A percentile compares a stretch with the other conserved stretches of the same genome.
These are phyloP conservation scores for Drosophila dunni DNA, from an alignment of 1,140 invertebrate species.

Conservation along the genomic window DNA sequence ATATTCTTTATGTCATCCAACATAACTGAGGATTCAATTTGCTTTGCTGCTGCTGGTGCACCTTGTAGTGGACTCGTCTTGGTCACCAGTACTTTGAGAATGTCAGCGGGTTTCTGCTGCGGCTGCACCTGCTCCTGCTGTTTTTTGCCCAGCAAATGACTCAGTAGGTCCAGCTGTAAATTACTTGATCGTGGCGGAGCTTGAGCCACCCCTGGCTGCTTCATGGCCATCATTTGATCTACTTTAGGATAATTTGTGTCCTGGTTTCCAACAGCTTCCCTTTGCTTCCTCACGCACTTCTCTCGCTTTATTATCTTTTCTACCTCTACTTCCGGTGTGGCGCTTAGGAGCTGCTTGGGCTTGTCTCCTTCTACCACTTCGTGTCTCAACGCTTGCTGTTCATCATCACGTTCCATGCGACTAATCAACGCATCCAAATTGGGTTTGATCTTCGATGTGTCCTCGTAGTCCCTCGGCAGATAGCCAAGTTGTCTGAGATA, in stretches of 20 bases:
- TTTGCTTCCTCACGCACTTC: background rate
- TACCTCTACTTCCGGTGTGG: background rate
- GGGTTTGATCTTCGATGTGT: conserved; percentile 59
- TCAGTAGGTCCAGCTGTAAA: background rate
- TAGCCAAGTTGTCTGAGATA: conserved; percentile 55
- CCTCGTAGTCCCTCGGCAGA: conserved; percentile 55
- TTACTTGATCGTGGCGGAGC: background rate
- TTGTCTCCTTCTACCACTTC: background rate
- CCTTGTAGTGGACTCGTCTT: conserved; percentile 25
- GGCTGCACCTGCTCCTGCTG: background rate
- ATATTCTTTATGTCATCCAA: background rate
- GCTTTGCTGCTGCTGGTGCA: background rate
- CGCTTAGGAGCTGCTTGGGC: background rate
- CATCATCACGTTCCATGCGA: conserved; percentile 38
- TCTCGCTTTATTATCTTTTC: background rate
- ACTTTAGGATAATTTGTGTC: conserved; percentile 6
- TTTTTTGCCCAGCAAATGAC: conserved; percentile 19
- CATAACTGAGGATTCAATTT: background rate
- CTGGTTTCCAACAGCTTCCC: background rate
- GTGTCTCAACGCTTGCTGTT: background rate
- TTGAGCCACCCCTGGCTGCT: background rate
- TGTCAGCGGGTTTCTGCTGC: conserved; percentile 13
- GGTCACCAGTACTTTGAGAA: conserved; percentile 47
- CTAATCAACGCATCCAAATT: conserved; percentile 54
- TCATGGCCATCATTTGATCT: conserved; percentile 12